Conservation (phyloP, 2,113 vertebrate species). For the Ageneiosus marmoratus region DNA sequence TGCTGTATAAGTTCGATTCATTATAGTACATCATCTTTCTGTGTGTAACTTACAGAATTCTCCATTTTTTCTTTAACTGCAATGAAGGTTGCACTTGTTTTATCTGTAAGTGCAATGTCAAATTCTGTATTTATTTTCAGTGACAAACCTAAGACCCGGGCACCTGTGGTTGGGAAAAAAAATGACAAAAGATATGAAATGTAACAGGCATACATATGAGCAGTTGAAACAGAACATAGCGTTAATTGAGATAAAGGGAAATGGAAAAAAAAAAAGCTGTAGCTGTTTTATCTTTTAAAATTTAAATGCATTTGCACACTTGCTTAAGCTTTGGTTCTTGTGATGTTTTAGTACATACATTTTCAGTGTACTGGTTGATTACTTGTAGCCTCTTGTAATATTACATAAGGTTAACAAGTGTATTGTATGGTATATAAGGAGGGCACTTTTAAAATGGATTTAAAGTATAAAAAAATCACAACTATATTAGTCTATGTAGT, state of each 20-base stretch:
- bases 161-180: background rate
- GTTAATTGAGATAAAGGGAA: background rate
- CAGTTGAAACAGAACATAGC: background rate
- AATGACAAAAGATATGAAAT: background rate
- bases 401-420: background rate
- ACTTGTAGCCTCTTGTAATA: background rate
- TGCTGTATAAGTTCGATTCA: background rate
- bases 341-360: background rate
- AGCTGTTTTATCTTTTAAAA: background rate
- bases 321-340: background rate
- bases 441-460: background rate
- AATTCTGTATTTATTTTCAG: constrained; percentile 3
- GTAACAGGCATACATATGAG: too few species aligned
- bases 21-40: background rate
- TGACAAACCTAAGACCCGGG: background rate
- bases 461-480: background rate
- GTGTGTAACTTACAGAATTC: constrained; percentile 4
- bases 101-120: background rate
- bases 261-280: background rate
- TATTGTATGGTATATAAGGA: background rate
- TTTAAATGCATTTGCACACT: background rate
- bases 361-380: background rate
- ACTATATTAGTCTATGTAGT: too few species aligned
- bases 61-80: background rate
- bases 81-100: background rate